phyloP scores from a whole-genome alignment of 1,140 invertebrate species.

The Drosophila setifemur region DNA sequence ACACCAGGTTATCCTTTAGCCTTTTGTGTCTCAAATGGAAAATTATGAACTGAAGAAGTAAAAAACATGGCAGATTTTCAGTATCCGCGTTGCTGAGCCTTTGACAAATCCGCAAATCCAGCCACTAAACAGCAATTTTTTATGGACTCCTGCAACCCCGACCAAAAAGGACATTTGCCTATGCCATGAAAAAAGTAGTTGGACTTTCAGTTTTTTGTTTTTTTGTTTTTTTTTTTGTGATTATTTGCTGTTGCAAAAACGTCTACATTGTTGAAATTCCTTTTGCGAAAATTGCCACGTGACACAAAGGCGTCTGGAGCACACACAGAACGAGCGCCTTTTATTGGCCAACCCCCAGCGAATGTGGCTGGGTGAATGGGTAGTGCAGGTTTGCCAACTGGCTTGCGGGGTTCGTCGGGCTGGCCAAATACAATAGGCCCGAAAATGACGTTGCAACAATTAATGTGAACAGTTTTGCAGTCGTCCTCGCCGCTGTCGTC shows the following conservation, averaged over 20 bases:
- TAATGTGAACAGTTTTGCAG: conserved; percentile 79
- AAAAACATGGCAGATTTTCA: conserved; percentile 27
- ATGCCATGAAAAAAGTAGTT: conserved; percentile 41
- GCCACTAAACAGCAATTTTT: conserved; percentile 67
- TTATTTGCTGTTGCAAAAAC: conserved; percentile 68
- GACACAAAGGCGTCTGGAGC: conserved; percentile 77
- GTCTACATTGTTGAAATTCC: conserved; percentile 77
- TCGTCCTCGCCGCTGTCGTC: conserved; percentile 58
- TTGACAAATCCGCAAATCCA: conserved; percentile 75
- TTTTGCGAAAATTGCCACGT: conserved; percentile 76
- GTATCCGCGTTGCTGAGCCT: conserved; percentile 39
- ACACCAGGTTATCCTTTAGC: conserved; percentile 2
- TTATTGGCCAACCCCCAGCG: conserved; percentile 53
- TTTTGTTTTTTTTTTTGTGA: conserved; percentile 22
- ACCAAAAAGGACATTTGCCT: conserved; percentile 43
- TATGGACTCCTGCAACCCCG: conserved; percentile 30
- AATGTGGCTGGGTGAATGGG: conserved; percentile 1
- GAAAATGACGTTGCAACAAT: conserved; percentile 79
- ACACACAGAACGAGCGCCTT: conserved; percentile 60
- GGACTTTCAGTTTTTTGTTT: conserved; percentile 26
- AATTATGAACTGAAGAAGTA: conserved; percentile 53
- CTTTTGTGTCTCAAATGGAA: conserved; percentile 46
- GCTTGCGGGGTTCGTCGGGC: conserved; percentile 7
- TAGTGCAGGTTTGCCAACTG: not conserved
- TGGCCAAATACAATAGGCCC: conserved; percentile 64